These are phyloP conservation scores for Eurystomus glaucurus DNA, from an alignment of 2,797 vertebrate species.

Conservation along the genomic window DNA sequence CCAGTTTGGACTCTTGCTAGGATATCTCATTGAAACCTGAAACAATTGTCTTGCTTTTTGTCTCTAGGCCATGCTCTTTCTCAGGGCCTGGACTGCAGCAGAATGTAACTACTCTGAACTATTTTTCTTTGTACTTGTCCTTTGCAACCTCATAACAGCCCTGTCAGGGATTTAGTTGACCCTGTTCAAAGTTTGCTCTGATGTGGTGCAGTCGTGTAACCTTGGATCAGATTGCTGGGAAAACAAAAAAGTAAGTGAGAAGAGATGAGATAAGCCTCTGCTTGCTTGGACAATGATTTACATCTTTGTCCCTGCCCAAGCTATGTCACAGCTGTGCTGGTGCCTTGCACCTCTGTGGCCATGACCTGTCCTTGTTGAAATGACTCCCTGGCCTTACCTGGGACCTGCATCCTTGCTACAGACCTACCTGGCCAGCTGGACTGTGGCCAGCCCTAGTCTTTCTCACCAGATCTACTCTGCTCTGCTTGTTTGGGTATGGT, in stretches of 20 bases:
- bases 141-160: background rate
- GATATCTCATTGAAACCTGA: background rate
- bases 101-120: background rate
- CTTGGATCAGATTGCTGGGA: background rate
- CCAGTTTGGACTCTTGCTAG: background rate
- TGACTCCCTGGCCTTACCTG: background rate
- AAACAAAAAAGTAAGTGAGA: background rate
- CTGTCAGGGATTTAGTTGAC: background rate
- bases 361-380: background rate
- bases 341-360: background rate
- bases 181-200: background rate
- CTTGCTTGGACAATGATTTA: background rate
- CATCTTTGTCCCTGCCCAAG: too few species aligned
- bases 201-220: background rate
- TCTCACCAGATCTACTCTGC: background rate
- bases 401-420: fast-evolving
- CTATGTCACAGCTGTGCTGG: fast-evolving
- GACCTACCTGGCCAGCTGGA: background rate
- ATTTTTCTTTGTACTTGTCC: background rate
- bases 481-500: fast-evolving
- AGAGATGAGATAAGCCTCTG: background rate
- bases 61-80: background rate
- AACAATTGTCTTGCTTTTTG: background rate
- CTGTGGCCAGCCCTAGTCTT: fast-evolving
- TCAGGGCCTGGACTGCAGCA: background rate